phyloP scores from a whole-genome alignment of 1,140 invertebrate genomes.

The Megalonaias nervosa region DNA sequence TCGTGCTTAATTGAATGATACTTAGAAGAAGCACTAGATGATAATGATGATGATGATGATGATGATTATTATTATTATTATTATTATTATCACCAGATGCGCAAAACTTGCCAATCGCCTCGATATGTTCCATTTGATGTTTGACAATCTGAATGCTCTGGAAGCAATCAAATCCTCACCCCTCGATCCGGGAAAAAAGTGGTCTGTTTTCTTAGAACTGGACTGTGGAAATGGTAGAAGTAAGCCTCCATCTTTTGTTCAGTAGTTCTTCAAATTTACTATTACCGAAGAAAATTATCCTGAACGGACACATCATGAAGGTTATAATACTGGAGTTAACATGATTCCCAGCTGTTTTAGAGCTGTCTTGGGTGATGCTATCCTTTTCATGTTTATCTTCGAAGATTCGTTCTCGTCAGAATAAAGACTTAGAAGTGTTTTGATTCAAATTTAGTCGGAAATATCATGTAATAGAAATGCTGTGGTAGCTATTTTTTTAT shows the following conservation, averaged over 20 bases:
- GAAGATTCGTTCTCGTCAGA: too few species aligned
- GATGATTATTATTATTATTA: not conserved
- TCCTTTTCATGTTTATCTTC: too few species aligned
- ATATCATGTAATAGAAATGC: too few species aligned
- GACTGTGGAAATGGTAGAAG: conserved; percentile 65
- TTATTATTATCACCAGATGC: conserved; percentile 33
- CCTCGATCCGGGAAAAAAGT: conserved; percentile 52
- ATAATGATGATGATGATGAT: not conserved
- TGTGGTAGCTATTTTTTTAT: too few species aligned
- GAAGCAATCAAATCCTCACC: conserved; percentile 34
- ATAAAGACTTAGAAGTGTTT: too few species aligned
- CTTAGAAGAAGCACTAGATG: not conserved
- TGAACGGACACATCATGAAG: too few species aligned
- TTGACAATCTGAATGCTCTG: conserved; percentile 55
- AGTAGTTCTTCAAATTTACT: too few species aligned
- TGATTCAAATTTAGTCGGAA: too few species aligned
- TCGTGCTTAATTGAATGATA: not conserved
- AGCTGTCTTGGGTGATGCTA: too few species aligned
- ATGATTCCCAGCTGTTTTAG: too few species aligned
- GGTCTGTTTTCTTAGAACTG: conserved; percentile 65
- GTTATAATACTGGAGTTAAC: too few species aligned
- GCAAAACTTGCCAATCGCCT: conserved; percentile 50
- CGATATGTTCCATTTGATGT: conserved; percentile 66
- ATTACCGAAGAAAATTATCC: too few species aligned
- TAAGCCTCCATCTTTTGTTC: conserved; percentile 27